Percentiles rank a stretch among this genome's conserved stretches.
Evolutionary conservation across 1,140 invertebrate genomes (phyloP).

Genomic region (Aricia agestis): DNA sequence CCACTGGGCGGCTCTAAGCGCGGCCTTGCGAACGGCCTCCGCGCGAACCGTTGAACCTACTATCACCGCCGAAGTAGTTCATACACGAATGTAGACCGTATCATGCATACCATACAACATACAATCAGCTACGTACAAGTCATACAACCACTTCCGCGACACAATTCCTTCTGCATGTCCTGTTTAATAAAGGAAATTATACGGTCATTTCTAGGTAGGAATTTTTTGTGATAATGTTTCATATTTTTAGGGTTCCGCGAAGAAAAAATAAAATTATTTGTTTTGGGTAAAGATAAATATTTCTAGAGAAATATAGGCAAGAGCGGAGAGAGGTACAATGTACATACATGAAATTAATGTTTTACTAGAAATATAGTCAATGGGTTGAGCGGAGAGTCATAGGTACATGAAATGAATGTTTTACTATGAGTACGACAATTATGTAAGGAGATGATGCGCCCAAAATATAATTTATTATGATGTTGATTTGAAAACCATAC

Average conservation of each 20-base stretch:
- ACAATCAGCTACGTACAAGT: background rate
- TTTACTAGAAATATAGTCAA: too few relatives aligned
- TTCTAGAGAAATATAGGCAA: too few relatives aligned
- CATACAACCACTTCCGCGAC: background rate
- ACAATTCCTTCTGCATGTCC: constrained; percentile 9
- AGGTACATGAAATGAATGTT: too few relatives aligned
- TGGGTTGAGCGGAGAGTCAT: too few relatives aligned
- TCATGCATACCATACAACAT: background rate
- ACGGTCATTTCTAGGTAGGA: background rate
- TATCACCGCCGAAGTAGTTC: constrained; percentile 36
- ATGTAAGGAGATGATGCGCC: too few relatives aligned
- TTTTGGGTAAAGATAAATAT: background rate
- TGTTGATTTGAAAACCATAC: too few relatives aligned
- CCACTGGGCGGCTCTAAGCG: background rate
- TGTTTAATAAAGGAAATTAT: constrained; percentile 14
- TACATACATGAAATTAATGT: too few relatives aligned
- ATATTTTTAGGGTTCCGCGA: background rate
- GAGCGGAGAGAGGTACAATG: too few relatives aligned
- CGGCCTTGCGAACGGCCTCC: constrained; percentile 54
- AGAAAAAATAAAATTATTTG: background rate
- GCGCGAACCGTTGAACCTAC: constrained; percentile 46
- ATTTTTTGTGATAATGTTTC: background rate
- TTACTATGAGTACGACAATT: too few relatives aligned
- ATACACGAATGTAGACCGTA: background rate
- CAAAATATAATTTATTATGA: too few relatives aligned